These are phyloP conservation scores for Muraenolepis orangiensis DNA, from an alignment of 2,797 vertebrate species.

Conservation along the genomic window DNA sequence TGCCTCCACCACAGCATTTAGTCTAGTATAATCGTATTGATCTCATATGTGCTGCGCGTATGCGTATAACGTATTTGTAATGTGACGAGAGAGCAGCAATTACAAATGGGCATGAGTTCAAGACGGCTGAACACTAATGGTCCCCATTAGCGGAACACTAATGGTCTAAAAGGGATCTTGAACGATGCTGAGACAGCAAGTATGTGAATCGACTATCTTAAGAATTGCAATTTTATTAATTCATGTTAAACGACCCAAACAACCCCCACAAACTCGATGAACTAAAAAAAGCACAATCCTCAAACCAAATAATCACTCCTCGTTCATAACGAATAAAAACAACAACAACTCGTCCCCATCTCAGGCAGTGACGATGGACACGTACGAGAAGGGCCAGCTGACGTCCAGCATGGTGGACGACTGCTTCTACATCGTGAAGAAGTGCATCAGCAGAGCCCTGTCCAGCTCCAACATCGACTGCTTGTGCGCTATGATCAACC, in stretches of 20 bases:
- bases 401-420: conserved; percentile 99
- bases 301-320: background rate
- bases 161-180: background rate
- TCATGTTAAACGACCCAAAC: background rate
- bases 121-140: background rate
- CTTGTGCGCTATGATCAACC: conserved; percentile 98
- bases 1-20: background rate
- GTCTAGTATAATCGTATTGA: background rate
- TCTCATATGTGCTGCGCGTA: background rate
- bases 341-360: background rate
- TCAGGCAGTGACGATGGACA: conserved; percentile 94
- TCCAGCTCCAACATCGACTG: conserved; percentile 98
- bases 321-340: background rate
- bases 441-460: conserved; percentile 92
- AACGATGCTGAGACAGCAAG: background rate
- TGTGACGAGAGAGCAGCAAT: background rate
- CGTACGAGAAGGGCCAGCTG: conserved; percentile 88
- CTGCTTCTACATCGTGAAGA: conserved; percentile 98
- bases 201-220: background rate
- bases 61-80: background rate
- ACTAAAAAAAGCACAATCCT: background rate
- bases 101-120: background rate
- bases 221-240: background rate
- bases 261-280: background rate
- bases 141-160: background rate